Base-by-base conservation (phyloP, 2,888 invertebrate genomes). In the Petrophora chlorosata region DNA sequence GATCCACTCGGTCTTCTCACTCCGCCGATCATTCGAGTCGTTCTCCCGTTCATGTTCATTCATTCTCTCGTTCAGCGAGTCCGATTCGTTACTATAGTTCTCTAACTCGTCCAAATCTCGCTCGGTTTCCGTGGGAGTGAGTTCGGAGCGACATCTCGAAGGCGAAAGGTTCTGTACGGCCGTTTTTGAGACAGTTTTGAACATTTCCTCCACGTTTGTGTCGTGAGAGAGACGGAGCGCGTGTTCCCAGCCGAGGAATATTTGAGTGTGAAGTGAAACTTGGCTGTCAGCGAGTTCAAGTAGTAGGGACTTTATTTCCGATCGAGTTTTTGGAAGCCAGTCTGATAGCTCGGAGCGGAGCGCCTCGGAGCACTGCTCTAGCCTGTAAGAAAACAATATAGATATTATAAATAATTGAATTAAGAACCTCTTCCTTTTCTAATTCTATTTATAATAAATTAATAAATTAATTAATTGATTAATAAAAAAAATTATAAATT, bases 301-400 rank as follows among this genome's bases (percentile, higher is more conserved):
- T 0, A 90, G 72, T 0, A 85, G 23, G 0, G 70, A 39, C 30
- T 83, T 85, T 9, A 87, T 70, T 40, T 89, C 87, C 0, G 75
- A 46, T 0, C 75, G 64, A 0, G 87, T 89, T 52, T 86, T 85
- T 0, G 85, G 83, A 3, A 78, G 67, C 89, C 89, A 90, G 52
- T 87, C 87, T 0, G 80, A 64, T 0, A 90, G 62, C 28, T 90
- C 89, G 0, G 85, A 80, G 0, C 89, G 77, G 0, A 89, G 64
- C 0, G 88, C 86, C 36, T 89, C 88, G 0, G 88, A 85, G 0
- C 87, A 85, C 57, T 88, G 89, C 7, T 87, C 87, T 29, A 90
- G 52, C 41, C 88, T 89, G 65, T 17, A 29, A 9, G 5, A 26
- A 16, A 28, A 30, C 23, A 32, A 38, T 17, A 19, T 2, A 19